These are phyloP conservation scores for Lycaon pictus DNA, from an alignment of 2,113 vertebrate species.

Conservation along the genomic window DNA sequence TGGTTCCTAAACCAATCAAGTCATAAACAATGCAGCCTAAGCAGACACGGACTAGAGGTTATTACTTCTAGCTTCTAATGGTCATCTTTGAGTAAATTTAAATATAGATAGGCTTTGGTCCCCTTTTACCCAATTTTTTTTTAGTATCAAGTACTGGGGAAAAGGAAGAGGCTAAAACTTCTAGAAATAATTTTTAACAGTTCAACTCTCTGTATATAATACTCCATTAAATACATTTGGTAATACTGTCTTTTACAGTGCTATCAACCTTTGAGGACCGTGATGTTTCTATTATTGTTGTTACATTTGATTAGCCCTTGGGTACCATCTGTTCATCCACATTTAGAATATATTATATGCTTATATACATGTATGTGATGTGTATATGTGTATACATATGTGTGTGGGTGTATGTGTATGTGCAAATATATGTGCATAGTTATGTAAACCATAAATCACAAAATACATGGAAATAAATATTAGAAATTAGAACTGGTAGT, in stretches of 20 bases:
- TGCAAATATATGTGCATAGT: background rate
- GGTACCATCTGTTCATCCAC: background rate
- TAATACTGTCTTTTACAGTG: background rate
- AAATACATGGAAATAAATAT: background rate
- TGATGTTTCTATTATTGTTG: background rate
- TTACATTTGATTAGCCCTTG: background rate
- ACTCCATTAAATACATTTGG: background rate
- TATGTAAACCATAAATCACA: background rate
- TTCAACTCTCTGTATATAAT: background rate
- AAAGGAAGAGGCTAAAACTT: background rate
- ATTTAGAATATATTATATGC: background rate
- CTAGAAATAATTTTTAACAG: background rate
- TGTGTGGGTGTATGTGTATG: background rate
- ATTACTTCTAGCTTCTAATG: background rate
- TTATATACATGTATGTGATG: background rate
- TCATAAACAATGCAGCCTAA: background rate
- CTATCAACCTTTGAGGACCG: background rate
- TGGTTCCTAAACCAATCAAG: background rate
- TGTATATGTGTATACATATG: background rate
- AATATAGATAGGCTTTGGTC: background rate
- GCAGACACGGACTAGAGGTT: background rate
- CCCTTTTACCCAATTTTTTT: background rate
- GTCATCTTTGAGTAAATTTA: background rate
- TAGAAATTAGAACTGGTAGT: background rate
- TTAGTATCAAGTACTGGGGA: background rate